Conservation (phyloP, 2,888 invertebrate species). For the Flexamia atlantica region DNA sequence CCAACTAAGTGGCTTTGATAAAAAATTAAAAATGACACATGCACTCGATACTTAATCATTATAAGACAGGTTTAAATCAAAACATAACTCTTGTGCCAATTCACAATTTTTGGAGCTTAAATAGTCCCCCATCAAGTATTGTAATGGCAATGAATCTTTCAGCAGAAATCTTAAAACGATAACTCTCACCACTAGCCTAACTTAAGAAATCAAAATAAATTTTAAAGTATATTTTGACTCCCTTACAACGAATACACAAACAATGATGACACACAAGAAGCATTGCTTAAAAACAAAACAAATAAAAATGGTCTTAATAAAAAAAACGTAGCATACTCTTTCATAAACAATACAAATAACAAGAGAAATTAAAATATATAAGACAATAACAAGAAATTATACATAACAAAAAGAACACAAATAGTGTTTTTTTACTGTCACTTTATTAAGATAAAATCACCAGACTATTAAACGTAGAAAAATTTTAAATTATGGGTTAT, state of each 20-base stretch:
- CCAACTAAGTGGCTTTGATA: no score
- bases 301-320: background rate
- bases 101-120: background rate
- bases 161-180: background rate
- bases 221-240: background rate
- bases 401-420: background rate
- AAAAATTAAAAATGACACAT: no score
- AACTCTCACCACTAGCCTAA: background rate
- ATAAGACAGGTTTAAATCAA: background rate
- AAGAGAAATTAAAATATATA: background rate
- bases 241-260: background rate
- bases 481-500: background rate
- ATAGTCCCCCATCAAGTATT: background rate
- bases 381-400: conserved; percentile 4
- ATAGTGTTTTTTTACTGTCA: background rate
- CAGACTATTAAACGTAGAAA: no score
- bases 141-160: background rate
- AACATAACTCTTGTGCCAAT: background rate
- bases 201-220: background rate
- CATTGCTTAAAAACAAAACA: background rate
- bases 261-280: background rate
- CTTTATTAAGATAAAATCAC: conserved; percentile 3
- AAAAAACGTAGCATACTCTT: background rate
- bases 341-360: background rate
- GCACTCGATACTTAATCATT: background rate